A percentile compares a stretch with the other conserved stretches of the same genome.
phyloP scores from a whole-genome alignment of 2,888 invertebrate genomes.

The Seira sanloemensis region DNA sequence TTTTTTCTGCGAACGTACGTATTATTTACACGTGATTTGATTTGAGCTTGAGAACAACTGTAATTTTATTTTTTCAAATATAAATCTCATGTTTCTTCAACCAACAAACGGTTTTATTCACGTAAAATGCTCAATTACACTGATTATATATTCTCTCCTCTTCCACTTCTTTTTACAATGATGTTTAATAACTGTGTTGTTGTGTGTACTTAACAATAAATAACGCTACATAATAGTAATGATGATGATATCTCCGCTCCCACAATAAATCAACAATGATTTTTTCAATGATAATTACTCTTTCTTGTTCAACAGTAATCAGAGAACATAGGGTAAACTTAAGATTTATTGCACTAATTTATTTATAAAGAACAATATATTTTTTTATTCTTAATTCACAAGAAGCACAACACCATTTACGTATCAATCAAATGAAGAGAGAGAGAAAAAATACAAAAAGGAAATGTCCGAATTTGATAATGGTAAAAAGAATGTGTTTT shows the following conservation, averaged over 20 bases:
- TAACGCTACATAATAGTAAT: neutral
- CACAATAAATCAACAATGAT: constrained; percentile 40
- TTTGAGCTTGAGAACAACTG: neutral
- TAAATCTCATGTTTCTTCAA: neutral
- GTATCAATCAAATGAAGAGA: neutral
- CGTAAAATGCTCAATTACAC: constrained; percentile 22
- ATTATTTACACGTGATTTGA: too few species aligned
- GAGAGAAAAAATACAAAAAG: neutral
- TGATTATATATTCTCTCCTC: neutral
- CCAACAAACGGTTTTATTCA: neutral
- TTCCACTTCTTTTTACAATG: neutral
- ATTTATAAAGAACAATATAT: neutral
- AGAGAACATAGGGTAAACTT: neutral
- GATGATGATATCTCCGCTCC: constrained; percentile 35
- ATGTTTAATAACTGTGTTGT: neutral
- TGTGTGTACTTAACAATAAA: neutral
- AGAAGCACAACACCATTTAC: neutral
- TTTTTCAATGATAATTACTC: neutral
- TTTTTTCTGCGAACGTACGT: too few species aligned
- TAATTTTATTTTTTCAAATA: neutral
- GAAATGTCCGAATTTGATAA: neutral
- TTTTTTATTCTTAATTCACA: neutral
- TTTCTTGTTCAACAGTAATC: neutral
- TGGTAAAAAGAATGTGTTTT: neutral
- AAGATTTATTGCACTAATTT: neutral